Conservation (phyloP, 2,797 vertebrate species). For the Aldrovandia affinis region DNA sequence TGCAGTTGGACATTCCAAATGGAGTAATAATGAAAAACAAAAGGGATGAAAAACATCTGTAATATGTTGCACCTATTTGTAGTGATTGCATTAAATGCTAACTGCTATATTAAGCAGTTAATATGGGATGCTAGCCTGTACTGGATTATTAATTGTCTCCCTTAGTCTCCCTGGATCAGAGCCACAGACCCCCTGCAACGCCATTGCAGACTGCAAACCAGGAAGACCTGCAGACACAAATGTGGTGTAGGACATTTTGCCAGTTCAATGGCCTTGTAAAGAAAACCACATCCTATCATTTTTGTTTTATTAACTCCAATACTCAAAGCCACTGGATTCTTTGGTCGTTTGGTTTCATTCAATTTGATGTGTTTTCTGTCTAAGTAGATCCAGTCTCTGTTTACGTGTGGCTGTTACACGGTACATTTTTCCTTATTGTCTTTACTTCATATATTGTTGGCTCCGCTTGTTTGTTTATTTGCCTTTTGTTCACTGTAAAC, state of each 20-base stretch:
- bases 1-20: too few species aligned
- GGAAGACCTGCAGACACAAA: neutral
- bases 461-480: neutral
- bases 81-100: neutral
- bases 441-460: neutral
- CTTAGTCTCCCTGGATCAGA: neutral
- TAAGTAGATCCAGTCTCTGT: neutral
- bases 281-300: neutral
- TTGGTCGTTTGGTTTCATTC: neutral
- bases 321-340: neutral
- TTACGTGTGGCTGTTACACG: neutral
- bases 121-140: neutral
- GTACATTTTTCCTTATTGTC: neutral
- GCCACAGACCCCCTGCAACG: neutral
- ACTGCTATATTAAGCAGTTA: neutral
- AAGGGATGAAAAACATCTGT: too few species aligned
- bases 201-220: neutral
- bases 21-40: too few species aligned
- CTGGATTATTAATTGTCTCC: neutral
- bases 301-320: constrained; percentile 7
- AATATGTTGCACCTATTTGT: neutral
- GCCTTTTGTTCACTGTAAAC: neutral
- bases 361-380: neutral
- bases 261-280: neutral
- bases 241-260: neutral